Evolutionary conservation across 2,888 invertebrate species (phyloP), one percentile per base, ranked within the genome.

Genomic region (Drosophila stalkeri): DNA sequence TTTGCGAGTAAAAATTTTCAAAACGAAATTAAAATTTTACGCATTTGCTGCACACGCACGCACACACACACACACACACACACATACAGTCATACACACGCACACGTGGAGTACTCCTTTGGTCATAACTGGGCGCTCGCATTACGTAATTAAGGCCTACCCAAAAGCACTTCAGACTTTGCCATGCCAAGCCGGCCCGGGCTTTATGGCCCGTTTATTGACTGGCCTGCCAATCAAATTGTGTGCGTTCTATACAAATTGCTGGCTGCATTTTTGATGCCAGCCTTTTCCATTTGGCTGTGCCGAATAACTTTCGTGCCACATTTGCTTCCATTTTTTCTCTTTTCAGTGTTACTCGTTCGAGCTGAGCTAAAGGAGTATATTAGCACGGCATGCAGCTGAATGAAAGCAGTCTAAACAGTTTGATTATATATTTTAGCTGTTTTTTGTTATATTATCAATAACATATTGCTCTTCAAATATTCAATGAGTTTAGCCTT

Each of bases 1-100:
- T 86, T 86, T 33, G 49, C 49, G 77, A 89, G 80, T 69, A 68
- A 82, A 89, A 85, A 82, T 90, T 86, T 86, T 86, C 85, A 86
- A 86, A 86, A 89, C 89, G 85, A 86, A 86, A 86, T 89, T 86
- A 90, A 84, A 90, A 90, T 90, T 90, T 86, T 86, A 86, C 90
- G 86, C 90, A 86, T 81, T 86, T 83, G 84, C 84, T 51, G 51
- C 57, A 72, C 66, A 82, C 72, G 54, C 71, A 70, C 62, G 57
- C 65, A 56, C 49, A 66, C 49, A 52, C 27, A 59, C 65, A 54
- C 47, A 62, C 51, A 49, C 59, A 68, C 39, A 51, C 35, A 51
- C 27, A 0, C 35, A 9, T 18, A 54, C 65, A 51, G 41, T 64
- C 51, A 55, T 56, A 66, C 39, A 49, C 37, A 54, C 33, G 16